Evolutionary conservation across 2,888 invertebrate genomes (phyloP), one percentile per base, ranked within the genome.

Genomic region (Caenorhabditis sp.): DNA sequence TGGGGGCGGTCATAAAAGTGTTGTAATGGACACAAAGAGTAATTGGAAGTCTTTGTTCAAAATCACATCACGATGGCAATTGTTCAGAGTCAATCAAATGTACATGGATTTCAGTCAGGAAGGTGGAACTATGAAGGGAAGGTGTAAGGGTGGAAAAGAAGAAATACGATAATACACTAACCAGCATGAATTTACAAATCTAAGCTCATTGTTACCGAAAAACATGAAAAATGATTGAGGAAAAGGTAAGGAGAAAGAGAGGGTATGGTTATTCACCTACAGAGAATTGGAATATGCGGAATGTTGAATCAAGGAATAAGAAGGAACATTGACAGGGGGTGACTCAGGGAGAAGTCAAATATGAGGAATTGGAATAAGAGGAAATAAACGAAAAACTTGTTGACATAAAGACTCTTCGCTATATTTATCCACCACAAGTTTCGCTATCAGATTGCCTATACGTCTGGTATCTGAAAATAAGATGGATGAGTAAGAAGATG

Each of bases 361-460:
- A 80, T 70, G 63, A 63, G 74, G 68, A 68, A 73, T 51, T 69
- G 28, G 61, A 66, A 72, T 26, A 26, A 54, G n/a, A 31, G 26
- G 24, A n/a, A n/a, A n/a, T n/a, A n/a, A n/a, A n/a, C n/a, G n/a
- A 64, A 59, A 64, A 49, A 81, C 69, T 76, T 81, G 70, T 81
- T 81, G 81, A 81, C 75, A 75, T 70, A 75, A 63, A 28, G 51
- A 68, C 58, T 56, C 22, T 28, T 16, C 26, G 59, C 80, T 58
- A 54, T 75, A 70, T 59, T 84, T 64, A 84, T 66, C 80, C 84
- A 49, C 80, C 80, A 74, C 87, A 87, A 24, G 85, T 86, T 47
- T 88, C 88, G 38, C 82, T 82, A 80, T 90, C 90, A 38, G 85
- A 64, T 64, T 89, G 86, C 35, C 91, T 85, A 85, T 90, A 90